Base-by-base conservation (phyloP, 2,113 vertebrate species). In the Sphyrna mokarran region DNA sequence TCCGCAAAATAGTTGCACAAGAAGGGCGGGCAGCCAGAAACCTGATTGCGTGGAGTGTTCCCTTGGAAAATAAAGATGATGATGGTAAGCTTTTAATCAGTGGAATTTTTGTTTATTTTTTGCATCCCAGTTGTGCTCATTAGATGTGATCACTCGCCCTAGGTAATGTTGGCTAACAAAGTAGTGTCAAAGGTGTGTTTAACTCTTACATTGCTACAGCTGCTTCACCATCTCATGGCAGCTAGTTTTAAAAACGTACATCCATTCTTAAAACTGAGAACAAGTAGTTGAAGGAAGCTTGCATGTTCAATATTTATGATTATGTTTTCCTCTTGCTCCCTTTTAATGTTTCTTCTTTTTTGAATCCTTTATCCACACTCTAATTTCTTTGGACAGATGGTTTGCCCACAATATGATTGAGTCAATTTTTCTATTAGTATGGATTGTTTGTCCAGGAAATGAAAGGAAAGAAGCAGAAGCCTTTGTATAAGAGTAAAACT, bases 1-100 rank as follows among this genome's bases (percentile, higher is more conserved):
- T 99, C 95, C 98, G 99, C 96, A 99, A 97, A 96, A 99, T 99
- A 69, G 99, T 99, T 72, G 99, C 99, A 2, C 99, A 99, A 96
- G 99, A 99, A 96, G 99, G 99, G 14, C 98, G 99, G 0, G 98
- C 99, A 90, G 99, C 99, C 86, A 97, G 99, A 96, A 99, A 99
- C 96, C 97, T 99, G 69, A 99, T 99, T 43, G 99, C 99, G 0
- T 99, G 99, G 99, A 99, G 98, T 0, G 99, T 99, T 2, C 99
- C 99, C 0, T 96, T 99, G 91, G 99, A 99, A 96, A 99, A 96
- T 97, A 99, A 98, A 96, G 99, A 99, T 14, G 99, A 99, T 95
- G 99, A 99, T 96, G 98, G 99, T 99, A 95, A 13, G 98, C 22
- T 87, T 72, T 72, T 23, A 94, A 94, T 94, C n/a, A 69, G 22